Evolutionary conservation across 2,113 vertebrate genomes (phyloP).

Genomic region (Pterocles burchelli): DNA sequence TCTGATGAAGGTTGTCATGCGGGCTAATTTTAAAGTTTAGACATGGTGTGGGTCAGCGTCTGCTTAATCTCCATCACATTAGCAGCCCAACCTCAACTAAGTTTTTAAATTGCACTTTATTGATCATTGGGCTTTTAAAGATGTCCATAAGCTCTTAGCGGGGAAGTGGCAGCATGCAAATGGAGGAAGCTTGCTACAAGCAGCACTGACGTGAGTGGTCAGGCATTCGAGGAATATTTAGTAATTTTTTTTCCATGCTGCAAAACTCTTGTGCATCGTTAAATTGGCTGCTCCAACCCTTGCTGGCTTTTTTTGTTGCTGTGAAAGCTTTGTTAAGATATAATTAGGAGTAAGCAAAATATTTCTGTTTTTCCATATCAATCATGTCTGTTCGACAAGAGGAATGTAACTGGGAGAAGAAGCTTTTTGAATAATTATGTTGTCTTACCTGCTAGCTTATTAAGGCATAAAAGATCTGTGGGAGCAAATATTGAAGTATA

Average conservation of each 20-base stretch:
- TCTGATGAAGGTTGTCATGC: not conserved
- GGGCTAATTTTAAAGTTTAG: not conserved
- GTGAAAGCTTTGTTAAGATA: not conserved
- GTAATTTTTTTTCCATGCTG: not conserved
- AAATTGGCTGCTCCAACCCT: fast-evolving
- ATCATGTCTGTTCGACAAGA: fast-evolving
- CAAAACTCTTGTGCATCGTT: not conserved
- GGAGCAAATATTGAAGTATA: not conserved
- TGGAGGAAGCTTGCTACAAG: fast-evolving
- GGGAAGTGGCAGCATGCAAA: fast-evolving
- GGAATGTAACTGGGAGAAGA: not conserved
- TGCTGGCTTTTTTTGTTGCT: not conserved
- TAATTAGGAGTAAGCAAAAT: not conserved
- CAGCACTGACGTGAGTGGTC: not conserved
- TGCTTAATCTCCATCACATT: not conserved
- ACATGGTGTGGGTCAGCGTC: fast-evolving
- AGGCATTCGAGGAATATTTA: not conserved
- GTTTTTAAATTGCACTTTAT: conserved; percentile 2
- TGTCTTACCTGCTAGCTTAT: not conserved
- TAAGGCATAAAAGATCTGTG: not conserved
- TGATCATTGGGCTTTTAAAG: not conserved
- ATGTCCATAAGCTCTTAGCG: not conserved
- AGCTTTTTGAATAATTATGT: not conserved
- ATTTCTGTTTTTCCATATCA: not conserved
- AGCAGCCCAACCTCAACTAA: not conserved